Evolutionary conservation across 2,888 invertebrate species (phyloP).

Genomic region (Drosophila ochracea): DNA sequence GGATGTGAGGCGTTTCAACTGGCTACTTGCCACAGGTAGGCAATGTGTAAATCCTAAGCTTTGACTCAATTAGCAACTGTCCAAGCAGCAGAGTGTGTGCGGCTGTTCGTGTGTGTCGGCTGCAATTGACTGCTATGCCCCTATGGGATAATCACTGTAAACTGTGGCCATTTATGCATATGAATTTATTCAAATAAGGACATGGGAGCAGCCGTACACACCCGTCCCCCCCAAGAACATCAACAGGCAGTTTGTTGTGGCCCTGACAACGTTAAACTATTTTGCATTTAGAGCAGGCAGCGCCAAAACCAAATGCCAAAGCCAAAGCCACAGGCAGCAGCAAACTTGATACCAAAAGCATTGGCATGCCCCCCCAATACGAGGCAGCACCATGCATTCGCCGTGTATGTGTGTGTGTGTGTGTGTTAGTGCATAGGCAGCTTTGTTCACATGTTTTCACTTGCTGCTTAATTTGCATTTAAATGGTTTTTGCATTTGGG

Average conservation of each 20-base stretch:
- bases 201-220: constrained; percentile 14
- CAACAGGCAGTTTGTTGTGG: constrained; percentile 68
- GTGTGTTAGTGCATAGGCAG: constrained; percentile 33
- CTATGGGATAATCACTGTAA: constrained; percentile 55
- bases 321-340: constrained; percentile 26
- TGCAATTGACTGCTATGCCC: constrained; percentile 45
- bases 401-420: constrained; percentile 1
- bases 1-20: constrained; percentile 1
- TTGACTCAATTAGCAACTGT: constrained; percentile 60
- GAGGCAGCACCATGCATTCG: constrained; percentile 34
- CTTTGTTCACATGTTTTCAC: constrained; percentile 83
- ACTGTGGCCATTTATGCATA: constrained; percentile 73
- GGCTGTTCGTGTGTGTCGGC: constrained; percentile 39
- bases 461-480: constrained; percentile 84
- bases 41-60: constrained; percentile 27
- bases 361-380: constrained; percentile 45
- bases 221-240: neutral
- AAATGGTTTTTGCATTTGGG: constrained; percentile 83
- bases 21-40: neutral
- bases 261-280: constrained; percentile 68
- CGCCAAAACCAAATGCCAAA: constrained; percentile 24
- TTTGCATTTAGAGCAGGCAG: constrained; percentile 72
- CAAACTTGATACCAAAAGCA: constrained; percentile 32
- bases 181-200: constrained; percentile 76
- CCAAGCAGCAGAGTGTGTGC: constrained; percentile 18